Evolutionary conservation across 1,140 invertebrate genomes (phyloP), one percentile per base, ranked within the genome.

Genomic region (Drosophila kohkoa): DNA sequence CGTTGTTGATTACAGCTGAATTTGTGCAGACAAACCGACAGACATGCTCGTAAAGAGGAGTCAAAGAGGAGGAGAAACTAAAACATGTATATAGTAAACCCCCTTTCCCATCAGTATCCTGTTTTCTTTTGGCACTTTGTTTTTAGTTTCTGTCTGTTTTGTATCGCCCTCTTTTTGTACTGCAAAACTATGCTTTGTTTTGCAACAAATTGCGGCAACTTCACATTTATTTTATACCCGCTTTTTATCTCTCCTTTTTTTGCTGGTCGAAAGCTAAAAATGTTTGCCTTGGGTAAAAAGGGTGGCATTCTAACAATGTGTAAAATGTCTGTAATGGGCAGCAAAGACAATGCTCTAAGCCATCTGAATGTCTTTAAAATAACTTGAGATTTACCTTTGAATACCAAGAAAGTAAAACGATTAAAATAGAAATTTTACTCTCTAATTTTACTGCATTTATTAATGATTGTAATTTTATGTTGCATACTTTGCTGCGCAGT

Each of bases 171-270:
- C 7, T 55, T 52, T 25, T 52, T 28, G 38, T n/a, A 35, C 32
- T 30, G 35, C 45, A 67, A 79, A 79, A 75, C 62, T 63, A 63
- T 82, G 68, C 70, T 75, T 82, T 82, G 79, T 82, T 79, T 71
- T 82, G 62, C 75, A 78, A 75, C 79, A 82, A 82, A 82, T 82
- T 82, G 80, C 65, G 70, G 65, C 62, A 52, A 58, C 41, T 75
- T 76, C 66, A 45, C 62, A 71, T 68, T 82, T 69, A 54, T 60
- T 63, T 69, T 62, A 64, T 54, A 49, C 45, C 1, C 5, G 15
- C 7, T 46, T 49, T 49, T 6, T 63, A 25, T 16, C 11, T 75
- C 60, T 64, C 43, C 65, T 64, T 70, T 78, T 78, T 70, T 66
- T 30, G 20, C 20, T 4, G 20, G 20, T 52, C 11, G 55, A 32